A percentile compares a stretch with the other conserved stretches of the same genome.
These are phyloP conservation scores for Megaceryle torquata DNA, from an alignment of 2,113 vertebrate species.

Conservation along the genomic window DNA sequence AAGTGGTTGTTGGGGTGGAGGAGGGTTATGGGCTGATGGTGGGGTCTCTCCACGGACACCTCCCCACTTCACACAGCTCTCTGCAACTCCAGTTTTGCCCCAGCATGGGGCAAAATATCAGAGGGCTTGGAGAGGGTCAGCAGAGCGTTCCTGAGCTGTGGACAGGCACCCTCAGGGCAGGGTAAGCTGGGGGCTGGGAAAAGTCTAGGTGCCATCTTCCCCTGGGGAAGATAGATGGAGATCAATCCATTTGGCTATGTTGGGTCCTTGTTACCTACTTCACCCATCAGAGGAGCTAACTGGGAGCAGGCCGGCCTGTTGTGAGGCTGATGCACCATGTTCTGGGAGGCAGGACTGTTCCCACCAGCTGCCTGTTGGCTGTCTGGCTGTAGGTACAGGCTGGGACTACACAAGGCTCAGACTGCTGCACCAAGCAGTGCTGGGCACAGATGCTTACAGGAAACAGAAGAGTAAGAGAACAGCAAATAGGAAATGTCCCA, in stretches of 20 bases:
- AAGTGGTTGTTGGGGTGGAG: neutral
- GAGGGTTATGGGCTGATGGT: fast-evolving
- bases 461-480: neutral
- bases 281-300: neutral
- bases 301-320: neutral
- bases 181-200: neutral
- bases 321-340: neutral
- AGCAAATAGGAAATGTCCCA: constrained; percentile 6
- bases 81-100: neutral
- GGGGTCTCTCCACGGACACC: neutral
- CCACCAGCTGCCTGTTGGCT: neutral
- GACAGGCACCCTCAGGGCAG: neutral
- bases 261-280: neutral
- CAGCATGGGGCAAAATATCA: fast-evolving
- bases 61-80: neutral
- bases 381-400: neutral
- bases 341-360: neutral
- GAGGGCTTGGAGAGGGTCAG: fast-evolving
- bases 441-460: neutral
- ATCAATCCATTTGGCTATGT: neutral
- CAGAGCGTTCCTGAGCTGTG: neutral
- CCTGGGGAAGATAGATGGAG: neutral
- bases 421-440: neutral
- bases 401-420: neutral
- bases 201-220: neutral